Percentiles rank a stretch among this genome's conserved stretches.
Conservation (phyloP, 2,888 invertebrate species). For the Trachelus troglodyta region DNA sequence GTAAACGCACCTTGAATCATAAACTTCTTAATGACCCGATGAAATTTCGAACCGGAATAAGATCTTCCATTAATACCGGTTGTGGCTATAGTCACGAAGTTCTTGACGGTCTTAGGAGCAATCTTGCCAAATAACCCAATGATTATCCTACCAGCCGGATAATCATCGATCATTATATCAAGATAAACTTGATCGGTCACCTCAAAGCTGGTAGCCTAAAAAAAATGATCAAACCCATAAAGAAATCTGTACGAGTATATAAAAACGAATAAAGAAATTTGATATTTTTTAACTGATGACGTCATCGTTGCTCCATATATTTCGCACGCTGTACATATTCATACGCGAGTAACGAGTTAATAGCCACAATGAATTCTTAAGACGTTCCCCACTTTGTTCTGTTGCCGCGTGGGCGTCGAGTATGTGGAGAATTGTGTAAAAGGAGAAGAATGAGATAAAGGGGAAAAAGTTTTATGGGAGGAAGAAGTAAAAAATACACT, state of each 20-base stretch:
- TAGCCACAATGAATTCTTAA: neutral
- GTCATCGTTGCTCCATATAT: neutral
- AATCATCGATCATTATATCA: slow-evolving; percentile 80
- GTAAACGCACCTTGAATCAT: slow-evolving; percentile 84
- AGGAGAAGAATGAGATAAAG: neutral
- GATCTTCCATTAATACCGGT: slow-evolving; percentile 80
- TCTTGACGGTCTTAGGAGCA: slow-evolving; percentile 87
- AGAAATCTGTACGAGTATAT: neutral
- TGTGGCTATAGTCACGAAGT: slow-evolving; percentile 85
- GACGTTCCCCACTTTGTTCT: neutral
- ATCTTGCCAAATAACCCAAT: slow-evolving; percentile 91
- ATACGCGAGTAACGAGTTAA: neutral
- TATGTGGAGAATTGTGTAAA: neutral
- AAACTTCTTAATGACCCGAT: slow-evolving; percentile 88
- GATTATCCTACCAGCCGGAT: slow-evolving; percentile 80
- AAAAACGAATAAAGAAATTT: too few relatives aligned
- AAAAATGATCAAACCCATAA: slow-evolving; percentile 27
- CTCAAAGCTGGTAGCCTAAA: slow-evolving; percentile 73
- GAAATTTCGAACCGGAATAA: slow-evolving; percentile 84
- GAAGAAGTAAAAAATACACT: neutral
- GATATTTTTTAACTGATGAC: neutral
- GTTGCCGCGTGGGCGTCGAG: neutral
- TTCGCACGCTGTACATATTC: neutral
- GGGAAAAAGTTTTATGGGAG: neutral
- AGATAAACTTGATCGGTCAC: slow-evolving; percentile 87